These are phyloP conservation scores for Temnopleurus reevesii DNA, from an alignment of 53 echinoderm and acorn worm species.

Conservation along the genomic window DNA sequence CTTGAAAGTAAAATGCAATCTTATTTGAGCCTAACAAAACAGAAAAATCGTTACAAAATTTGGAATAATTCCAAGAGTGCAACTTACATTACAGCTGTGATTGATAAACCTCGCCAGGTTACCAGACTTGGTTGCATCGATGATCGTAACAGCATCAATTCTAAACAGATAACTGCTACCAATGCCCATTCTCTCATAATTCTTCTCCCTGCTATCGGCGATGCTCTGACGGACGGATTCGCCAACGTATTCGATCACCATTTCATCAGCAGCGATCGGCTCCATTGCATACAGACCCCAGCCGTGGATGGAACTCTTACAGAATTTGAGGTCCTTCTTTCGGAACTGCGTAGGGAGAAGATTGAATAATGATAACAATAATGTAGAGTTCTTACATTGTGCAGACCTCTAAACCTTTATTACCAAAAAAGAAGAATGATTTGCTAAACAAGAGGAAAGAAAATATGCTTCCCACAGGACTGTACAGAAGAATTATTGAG, in stretches of 20 bases:
- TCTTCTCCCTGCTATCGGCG: conserved; percentile 86
- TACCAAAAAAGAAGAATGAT: no score
- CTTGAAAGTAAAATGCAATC: no score
- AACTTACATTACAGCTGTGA: conserved; percentile 96
- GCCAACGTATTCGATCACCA: conserved; percentile 99
- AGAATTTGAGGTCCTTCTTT: conserved; percentile 98
- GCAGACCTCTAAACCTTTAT: no score
- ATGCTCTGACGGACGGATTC: conserved; percentile 93
- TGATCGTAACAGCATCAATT: conserved; percentile 85
- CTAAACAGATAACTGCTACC: conserved; percentile 98
- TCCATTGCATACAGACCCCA: conserved; percentile 99
- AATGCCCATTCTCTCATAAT: conserved; percentile 87
- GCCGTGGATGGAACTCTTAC: conserved; percentile 96
- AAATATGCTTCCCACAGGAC: no score
- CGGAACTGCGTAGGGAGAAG: conserved; percentile 74
- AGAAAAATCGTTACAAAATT: no score
- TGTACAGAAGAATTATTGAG: no score
- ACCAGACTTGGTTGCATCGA: conserved; percentile 94
- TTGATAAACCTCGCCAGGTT: conserved; percentile 98
- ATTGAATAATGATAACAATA: background rate
- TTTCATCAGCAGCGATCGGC: conserved; percentile 93
- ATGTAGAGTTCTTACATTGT: no score
- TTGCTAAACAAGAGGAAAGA: no score
- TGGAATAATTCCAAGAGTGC: background rate
- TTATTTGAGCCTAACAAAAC: no score